These are phyloP conservation scores for Heliothis subflexa DNA, from an alignment of 1,140 invertebrate genomes.

Conservation along the genomic window DNA sequence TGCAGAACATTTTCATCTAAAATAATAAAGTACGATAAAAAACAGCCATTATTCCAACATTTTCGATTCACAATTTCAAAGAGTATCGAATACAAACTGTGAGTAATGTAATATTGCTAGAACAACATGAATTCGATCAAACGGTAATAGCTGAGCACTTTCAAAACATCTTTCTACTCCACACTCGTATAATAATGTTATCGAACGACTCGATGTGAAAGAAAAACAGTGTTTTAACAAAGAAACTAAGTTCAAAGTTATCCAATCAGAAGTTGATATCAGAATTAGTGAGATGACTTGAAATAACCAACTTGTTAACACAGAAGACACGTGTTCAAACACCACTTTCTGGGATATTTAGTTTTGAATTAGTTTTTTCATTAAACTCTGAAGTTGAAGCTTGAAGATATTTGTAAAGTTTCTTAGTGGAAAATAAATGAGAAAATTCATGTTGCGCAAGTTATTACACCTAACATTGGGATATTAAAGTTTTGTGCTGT, in stretches of 20 bases:
- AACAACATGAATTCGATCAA: background rate
- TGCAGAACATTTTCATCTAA: too few relatives aligned
- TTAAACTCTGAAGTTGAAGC: conserved; percentile 25
- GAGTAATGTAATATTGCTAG: conserved; percentile 5
- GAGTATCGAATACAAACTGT: background rate
- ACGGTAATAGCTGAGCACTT: conserved; percentile 23
- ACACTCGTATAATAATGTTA: conserved; percentile 14
- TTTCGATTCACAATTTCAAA: background rate
- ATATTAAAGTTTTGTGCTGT: background rate
- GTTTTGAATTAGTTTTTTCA: conserved; percentile 40
- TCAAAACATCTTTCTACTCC: conserved; percentile 24
- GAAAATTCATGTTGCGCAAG: conserved; percentile 25
- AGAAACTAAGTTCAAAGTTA: conserved; percentile 42
- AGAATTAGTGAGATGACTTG: conserved; percentile 34
- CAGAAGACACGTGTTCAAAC: conserved; percentile 23
- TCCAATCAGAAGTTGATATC: conserved; percentile 45
- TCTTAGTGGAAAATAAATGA: conserved; percentile 24
- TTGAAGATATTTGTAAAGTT: conserved; percentile 24
- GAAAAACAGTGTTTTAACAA: conserved; percentile 43
- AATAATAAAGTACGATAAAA: too few relatives aligned
- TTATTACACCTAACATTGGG: conserved; percentile 25
- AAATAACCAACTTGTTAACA: conserved; percentile 31
- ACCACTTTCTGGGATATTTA: conserved; percentile 29
- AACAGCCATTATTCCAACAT: too few relatives aligned
- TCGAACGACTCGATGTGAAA: background rate